phyloP scores from a whole-genome alignment of 2,797 vertebrate genomes.

The Phaenicophaeus curvirostris region DNA sequence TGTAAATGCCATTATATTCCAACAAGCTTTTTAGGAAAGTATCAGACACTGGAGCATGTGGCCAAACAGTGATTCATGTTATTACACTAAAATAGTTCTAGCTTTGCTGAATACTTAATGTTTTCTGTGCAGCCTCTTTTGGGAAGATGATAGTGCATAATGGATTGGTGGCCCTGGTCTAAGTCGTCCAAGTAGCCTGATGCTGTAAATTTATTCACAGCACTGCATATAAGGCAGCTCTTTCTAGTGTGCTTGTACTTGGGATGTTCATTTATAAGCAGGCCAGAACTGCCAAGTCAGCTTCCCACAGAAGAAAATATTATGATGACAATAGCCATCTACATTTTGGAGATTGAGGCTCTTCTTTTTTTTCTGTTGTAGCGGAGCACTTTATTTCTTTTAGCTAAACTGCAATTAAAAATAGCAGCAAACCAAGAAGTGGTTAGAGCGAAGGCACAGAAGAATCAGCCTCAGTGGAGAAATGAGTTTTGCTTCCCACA shows the following conservation, averaged over 20 bases:
- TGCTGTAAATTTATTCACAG: background rate
- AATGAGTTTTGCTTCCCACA: constrained; percentile 38
- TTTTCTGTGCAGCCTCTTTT: constrained; percentile 6
- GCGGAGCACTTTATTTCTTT: constrained; percentile 34
- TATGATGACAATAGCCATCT: background rate
- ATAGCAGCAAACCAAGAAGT: constrained; percentile 29
- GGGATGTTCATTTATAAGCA: background rate
- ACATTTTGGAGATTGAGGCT: background rate
- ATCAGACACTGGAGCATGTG: background rate
- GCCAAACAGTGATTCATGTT: constrained; percentile 22
- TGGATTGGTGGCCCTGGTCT: background rate
- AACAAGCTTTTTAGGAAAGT: background rate
- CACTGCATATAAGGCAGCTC: background rate
- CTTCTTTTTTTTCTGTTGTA: background rate
- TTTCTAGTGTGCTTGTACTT: background rate
- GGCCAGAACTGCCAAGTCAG: background rate
- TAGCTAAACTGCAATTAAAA: constrained; percentile 37
- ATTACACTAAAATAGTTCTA: background rate
- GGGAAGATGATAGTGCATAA: background rate
- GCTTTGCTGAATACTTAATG: background rate
- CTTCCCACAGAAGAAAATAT: background rate
- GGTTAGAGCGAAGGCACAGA: constrained; percentile 21
- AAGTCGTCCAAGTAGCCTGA: background rate
- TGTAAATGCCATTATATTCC: background rate
- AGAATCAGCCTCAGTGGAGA: background rate